Evolutionary conservation across 2,797 vertebrate genomes (phyloP), one percentile per base, ranked within the genome.

Genomic region (Alcedo atthis): DNA sequence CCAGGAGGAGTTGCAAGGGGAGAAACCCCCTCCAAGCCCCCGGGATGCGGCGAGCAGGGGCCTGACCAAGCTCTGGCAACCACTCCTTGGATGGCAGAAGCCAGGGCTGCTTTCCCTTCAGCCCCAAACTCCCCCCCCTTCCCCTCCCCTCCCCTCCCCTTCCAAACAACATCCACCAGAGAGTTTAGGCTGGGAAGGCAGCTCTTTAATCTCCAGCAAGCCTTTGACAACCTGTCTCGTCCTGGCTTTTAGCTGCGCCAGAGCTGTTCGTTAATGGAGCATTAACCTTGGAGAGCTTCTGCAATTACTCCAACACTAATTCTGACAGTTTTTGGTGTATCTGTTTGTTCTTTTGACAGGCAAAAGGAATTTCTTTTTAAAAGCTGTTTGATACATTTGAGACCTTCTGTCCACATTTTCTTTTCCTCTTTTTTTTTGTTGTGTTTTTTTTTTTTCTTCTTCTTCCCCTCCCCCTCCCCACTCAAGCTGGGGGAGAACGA

Each of bases 281-380:
- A 97, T 97, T 98, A 97, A 97, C 97, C 97, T 97, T 96, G 96
- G 95, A 64, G 87, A 96, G 94, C 94, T 94, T 94, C 90, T 81
- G 95, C 97, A 95, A 96, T 97, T 96, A 97, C 95, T 74, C 80
- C 81, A 92, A 77, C 92, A 75, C 92, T 94, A 95, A 95, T 93
- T 93, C 88, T 80, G 93, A 92, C 93, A 95, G 89, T 61, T 95
- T 94, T 82, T 69, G 83, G 88, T 58, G 53, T 80, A 81, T 86
- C 53, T 35, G 81, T 92, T 91, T 95, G 95, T 80, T 93, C 95
- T 92, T 91, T 92, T 94, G 93, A 96, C 94, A 96, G 93, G 94
- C 78, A 46, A 93, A 80, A 78, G 93, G 91, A 96, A 96, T 96
- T 89, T 94, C 87, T 80, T 89, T 93, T 76, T 93, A 95, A 96